These are phyloP conservation scores for Mystacornis crossleyi DNA, from an alignment of 2,113 vertebrate genomes.

Conservation along the genomic window DNA sequence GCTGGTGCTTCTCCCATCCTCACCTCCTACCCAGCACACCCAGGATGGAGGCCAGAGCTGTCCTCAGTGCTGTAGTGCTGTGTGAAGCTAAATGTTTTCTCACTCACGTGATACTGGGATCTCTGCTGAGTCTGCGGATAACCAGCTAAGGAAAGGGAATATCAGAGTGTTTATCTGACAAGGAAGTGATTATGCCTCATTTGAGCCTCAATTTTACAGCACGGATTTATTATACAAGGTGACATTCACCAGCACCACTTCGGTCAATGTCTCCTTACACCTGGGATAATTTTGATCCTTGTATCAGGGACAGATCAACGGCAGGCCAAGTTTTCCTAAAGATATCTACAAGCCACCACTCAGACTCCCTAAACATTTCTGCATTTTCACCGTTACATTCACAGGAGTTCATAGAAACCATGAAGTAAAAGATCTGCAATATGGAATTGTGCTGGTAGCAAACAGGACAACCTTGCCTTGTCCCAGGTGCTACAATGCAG, in stretches of 20 bases:
- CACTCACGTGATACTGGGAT: background rate
- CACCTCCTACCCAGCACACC: background rate
- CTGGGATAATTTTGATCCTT: background rate
- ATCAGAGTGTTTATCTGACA: background rate
- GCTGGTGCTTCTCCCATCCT: background rate
- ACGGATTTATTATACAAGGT: background rate
- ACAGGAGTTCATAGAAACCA: background rate
- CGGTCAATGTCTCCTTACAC: background rate
- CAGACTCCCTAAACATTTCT: background rate
- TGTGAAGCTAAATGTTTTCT: background rate
- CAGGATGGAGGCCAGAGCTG: background rate
- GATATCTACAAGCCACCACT: background rate
- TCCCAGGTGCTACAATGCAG: background rate
- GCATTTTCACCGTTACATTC: background rate
- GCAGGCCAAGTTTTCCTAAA: background rate
- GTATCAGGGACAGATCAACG: rapidly evolving
- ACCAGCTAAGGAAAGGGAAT: background rate
- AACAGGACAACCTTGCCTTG: background rate
- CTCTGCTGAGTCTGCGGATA: background rate
- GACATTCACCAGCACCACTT: background rate
- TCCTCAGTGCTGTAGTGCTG: rapidly evolving
- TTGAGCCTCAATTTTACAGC: background rate
- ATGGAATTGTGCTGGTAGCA: background rate
- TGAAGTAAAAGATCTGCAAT: background rate
- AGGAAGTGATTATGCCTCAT: background rate